These are phyloP conservation scores for Aporophyla nigra DNA, from an alignment of 2,888 invertebrate genomes.

Conservation along the genomic window DNA sequence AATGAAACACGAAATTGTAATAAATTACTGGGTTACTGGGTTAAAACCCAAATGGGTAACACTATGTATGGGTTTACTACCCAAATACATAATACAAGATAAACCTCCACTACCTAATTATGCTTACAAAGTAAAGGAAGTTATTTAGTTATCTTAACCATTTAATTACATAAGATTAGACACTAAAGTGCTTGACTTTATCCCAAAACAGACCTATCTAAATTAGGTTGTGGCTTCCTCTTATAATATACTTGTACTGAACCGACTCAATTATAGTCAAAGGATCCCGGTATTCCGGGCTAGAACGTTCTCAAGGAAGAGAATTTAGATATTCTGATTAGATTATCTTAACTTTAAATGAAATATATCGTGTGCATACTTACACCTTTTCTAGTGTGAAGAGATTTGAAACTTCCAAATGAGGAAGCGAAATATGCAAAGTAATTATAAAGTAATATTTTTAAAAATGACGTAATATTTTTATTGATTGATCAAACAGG, in stretches of 20 bases:
- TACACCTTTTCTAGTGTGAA: not conserved
- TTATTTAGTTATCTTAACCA: slow-evolving; percentile 36
- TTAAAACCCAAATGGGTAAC: not conserved
- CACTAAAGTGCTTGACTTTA: slow-evolving; percentile 23
- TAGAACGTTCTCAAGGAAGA: slow-evolving; percentile 32
- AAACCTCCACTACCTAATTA: slow-evolving; percentile 20
- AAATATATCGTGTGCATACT: slow-evolving; percentile 20
- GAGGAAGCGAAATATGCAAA: not conserved
- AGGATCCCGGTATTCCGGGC: slow-evolving; percentile 19
- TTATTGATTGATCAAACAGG: not conserved
- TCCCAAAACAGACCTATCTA: slow-evolving; percentile 48
- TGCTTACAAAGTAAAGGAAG: slow-evolving; percentile 21
- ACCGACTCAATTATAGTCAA: slow-evolving; percentile 44
- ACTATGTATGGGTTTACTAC: no score
- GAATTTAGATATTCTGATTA: slow-evolving; percentile 27
- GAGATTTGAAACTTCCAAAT: not conserved
- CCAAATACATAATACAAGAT: slow-evolving; percentile 23
- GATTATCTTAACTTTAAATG: slow-evolving; percentile 20
- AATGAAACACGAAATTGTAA: slow-evolving; percentile 1
- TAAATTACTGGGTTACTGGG: not conserved
- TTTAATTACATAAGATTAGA: slow-evolving; percentile 40
- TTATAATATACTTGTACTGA: slow-evolving; percentile 19
- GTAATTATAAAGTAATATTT: no score
- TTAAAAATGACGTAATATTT: not conserved
- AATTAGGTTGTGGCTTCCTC: slow-evolving; percentile 33